Conservation (phyloP, 2,113 vertebrate genomes). For the Sisor rabdophorus region DNA sequence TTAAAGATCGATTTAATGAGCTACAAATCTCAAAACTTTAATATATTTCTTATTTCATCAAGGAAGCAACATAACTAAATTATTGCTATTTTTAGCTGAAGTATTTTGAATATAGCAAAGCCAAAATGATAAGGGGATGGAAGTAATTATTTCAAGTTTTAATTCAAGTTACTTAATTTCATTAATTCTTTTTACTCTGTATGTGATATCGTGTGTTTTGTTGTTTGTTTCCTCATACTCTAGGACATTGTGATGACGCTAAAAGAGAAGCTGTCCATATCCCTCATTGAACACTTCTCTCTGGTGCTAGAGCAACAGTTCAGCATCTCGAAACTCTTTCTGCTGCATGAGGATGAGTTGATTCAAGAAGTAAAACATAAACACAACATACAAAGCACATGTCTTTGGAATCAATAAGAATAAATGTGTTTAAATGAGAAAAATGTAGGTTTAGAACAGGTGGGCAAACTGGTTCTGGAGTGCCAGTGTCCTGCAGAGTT, state of each 20-base stretch:
- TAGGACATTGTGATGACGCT: slow-evolving; percentile 95
- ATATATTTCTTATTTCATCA: not conserved
- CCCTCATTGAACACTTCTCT: slow-evolving; percentile 81
- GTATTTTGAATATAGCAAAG: not conserved
- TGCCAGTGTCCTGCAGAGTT: too few relatives aligned
- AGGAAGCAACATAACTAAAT: not conserved
- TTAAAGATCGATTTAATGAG: not conserved
- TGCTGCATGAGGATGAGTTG: slow-evolving; percentile 87
- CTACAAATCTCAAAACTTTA: not conserved
- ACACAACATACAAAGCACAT: not conserved
- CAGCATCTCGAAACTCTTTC: slow-evolving; percentile 78
- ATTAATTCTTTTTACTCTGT: not conserved
- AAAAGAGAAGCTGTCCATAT: slow-evolving; percentile 92
- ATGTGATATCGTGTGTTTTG: slow-evolving; percentile 14
- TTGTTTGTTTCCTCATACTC: not conserved
- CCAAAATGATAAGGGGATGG: not conserved
- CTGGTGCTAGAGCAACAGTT: slow-evolving; percentile 87
- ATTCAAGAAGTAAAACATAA: slow-evolving; percentile 78
- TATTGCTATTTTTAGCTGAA: not conserved
- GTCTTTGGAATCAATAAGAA: not conserved
- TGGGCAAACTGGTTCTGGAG: too few relatives aligned
- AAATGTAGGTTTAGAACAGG: too few relatives aligned
- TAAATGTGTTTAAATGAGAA: too few relatives aligned
- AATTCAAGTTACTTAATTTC: too few relatives aligned
- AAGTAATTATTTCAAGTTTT: not conserved